These are phyloP conservation scores for Pterostichus niger DNA, from an alignment of 2,888 invertebrate species.

Conservation along the genomic window DNA sequence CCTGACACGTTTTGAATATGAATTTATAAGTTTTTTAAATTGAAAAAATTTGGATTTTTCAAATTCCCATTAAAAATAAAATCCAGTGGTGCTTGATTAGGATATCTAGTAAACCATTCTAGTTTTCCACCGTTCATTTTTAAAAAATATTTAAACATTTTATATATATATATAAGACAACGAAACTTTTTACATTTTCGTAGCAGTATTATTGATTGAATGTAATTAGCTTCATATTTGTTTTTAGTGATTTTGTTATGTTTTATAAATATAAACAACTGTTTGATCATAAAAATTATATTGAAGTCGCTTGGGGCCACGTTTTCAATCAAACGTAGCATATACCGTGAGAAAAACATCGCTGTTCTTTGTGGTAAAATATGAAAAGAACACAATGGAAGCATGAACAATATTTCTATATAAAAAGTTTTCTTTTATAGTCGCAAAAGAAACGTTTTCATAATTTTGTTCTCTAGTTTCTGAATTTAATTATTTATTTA, in stretches of 20 bases:
- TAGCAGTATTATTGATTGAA: no score
- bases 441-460: constrained; percentile 29
- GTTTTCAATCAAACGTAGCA: constrained; percentile 50
- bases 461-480: constrained; percentile 31
- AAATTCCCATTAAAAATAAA: no score
- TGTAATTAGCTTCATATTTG: not conserved
- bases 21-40: no score
- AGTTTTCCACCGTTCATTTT: no score
- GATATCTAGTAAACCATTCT: no score
- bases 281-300: constrained; percentile 60
- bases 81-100: no score
- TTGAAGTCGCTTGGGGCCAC: constrained; percentile 44
- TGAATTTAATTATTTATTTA: constrained; percentile 20
- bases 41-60: no score
- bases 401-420: constrained; percentile 42
- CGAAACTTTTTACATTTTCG: no score
- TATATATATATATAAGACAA: no score
- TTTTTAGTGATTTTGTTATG: constrained; percentile 40
- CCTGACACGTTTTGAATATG: no score
- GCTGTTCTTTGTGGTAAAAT: constrained; percentile 33
- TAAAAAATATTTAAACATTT: no score
- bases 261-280: constrained; percentile 59
- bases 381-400: constrained; percentile 42
- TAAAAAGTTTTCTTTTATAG: constrained; percentile 27
- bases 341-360: constrained; percentile 37